Evolutionary conservation across 2,113 vertebrate genomes (phyloP), one percentile per base, ranked within the genome.

Genomic region (Gorsachius goisagi): DNA sequence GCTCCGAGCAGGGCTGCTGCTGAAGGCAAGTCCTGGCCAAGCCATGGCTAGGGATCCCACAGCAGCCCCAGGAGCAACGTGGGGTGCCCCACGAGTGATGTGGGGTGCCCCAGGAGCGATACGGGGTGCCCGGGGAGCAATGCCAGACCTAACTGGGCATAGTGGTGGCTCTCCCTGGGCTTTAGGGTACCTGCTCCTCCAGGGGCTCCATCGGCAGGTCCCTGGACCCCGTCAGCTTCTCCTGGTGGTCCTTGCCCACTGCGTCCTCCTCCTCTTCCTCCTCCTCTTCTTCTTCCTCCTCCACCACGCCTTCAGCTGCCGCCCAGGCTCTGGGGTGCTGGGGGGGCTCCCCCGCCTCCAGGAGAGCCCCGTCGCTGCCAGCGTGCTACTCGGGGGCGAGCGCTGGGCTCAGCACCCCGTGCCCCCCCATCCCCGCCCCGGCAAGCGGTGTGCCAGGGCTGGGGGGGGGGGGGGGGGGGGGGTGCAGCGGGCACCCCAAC

Each of bases 151-250:
- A 13, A 41, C 41, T 41, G 19, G 16, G 26, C 2, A 1, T 27
- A 18, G 27, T 8, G 37, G 37, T 32, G 67, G n/a, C 21, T 52
- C 30, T n/a, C 37, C 17, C 33, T 2, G 6, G 22, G 50, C 27
- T 58, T 44, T 55, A 39, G 98, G 37, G 98, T 99, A 99, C 99
- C 99, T 99, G 99, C 97, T 99, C 98, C 49, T 97, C 98, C 75
- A 98, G 98, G 71, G 90, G 88, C 85, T 97, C 95, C 78, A 89
- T 88, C 37, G 89, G 95, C 64, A 89, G 90, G 91, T 98, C 90
- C 85, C 97, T 50, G 15, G 91, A 74, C 63, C 95, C 79, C 5
- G 85, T 94, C 96, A 98, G 96, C 94, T 98, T 98, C 89, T 99
- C 97, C 91, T 97, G 95, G 89, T 97, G 95, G 58, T 97, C 96